Conservation (phyloP, 2,888 invertebrate genomes). For the Thysanoteuthis rhombus region DNA sequence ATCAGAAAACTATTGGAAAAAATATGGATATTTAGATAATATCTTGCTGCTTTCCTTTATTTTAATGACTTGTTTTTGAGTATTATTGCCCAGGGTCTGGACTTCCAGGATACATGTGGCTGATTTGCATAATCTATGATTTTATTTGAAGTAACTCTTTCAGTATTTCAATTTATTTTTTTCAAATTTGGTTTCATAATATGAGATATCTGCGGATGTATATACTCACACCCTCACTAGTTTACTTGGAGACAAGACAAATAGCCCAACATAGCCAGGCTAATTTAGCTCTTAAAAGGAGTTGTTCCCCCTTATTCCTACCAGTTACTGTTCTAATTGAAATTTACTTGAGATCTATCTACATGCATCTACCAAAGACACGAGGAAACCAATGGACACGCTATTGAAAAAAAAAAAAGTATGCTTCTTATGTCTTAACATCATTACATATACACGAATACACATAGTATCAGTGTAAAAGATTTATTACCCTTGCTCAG, state of each 20-base stretch:
- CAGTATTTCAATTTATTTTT: not conserved
- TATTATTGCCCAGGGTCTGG: not conserved
- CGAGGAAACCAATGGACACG: not conserved
- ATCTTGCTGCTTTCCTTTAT: not conserved
- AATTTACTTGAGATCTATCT: too few relatives aligned
- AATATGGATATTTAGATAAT: not conserved
- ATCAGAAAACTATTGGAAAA: too few relatives aligned
- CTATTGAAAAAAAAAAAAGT: not conserved
- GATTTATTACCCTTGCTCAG: constrained; percentile 12
- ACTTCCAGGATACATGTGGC: not conserved
- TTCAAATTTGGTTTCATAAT: not conserved
- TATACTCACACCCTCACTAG: not conserved
- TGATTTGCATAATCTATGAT: not conserved
- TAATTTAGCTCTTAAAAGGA: not conserved
- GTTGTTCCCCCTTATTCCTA: not conserved
- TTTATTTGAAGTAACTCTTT: constrained; percentile 12
- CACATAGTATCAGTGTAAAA: constrained; percentile 12
- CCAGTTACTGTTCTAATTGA: not conserved
- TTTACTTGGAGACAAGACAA: not conserved
- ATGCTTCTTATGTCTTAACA: not conserved
- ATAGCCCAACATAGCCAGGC: not conserved
- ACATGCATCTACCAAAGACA: not conserved
- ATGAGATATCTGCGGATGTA: not conserved
- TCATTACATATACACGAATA: not conserved
- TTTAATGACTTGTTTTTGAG: not conserved